Base-by-base conservation (phyloP, 2,113 vertebrate genomes). In the Chamaetylas fuelleborni region DNA sequence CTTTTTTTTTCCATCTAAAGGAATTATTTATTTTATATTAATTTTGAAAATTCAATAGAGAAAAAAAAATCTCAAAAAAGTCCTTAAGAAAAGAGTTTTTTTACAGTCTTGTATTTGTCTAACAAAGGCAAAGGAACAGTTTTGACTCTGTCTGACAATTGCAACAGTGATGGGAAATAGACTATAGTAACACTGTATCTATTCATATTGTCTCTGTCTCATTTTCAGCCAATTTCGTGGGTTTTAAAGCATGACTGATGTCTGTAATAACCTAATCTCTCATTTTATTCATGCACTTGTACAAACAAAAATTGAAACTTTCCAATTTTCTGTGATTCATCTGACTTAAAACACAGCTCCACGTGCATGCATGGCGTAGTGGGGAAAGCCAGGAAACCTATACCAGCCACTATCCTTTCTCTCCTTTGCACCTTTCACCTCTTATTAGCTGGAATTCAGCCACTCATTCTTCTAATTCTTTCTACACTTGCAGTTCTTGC, bases 171-270 rank as follows among this genome's bases (percentile, higher is more conserved):
- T 66, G 83, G 42, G 60, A 86, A 92, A 90, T 50, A 88, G 64
- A 92, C 76, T 61, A 11, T 12, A 54, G 47, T 64, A 78, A 88
- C 42, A 80, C 29, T 72, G 54, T 54, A 42, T 88, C 74, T 80
- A 82, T 83, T 88, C 19, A 69, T 94, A 87, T 54, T 92, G 29
- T 92, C 53, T 88, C 73, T 87, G 29, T 60, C 91, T 95, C 47
- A 64, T 88, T 94, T 96, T 78, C 53, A 94, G 76, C 31, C 73
- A 88, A 31, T 60, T 65, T 76, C 8, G 45, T 84, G 62, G 40
- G 25, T 74, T 74, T 45, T 4, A 12, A 65, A 74, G n/a, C 62
- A 64, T 54, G 66, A 76, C n/a, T 92, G 79, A 81, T n/a, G 19
- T n/a, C 79, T 86, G 29, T 67, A 76, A 90, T 90, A 96, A 88